These are phyloP conservation scores for Chorisops tibialis DNA, from an alignment of 2,888 invertebrate species.

Conservation along the genomic window DNA sequence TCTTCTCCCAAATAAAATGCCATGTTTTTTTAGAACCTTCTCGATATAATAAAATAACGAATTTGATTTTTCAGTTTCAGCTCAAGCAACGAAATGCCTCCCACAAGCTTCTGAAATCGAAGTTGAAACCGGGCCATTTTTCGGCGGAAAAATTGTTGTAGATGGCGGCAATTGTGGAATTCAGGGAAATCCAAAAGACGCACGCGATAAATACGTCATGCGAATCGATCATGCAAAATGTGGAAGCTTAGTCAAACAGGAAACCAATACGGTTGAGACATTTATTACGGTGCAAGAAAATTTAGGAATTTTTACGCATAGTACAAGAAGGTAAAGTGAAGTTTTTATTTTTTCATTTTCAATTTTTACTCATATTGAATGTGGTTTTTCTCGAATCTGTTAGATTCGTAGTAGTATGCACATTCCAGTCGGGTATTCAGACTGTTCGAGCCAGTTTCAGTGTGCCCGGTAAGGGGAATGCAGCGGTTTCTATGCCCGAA, in stretches of 20 bases:
- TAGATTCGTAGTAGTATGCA: slow-evolving; percentile 75
- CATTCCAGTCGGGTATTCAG: slow-evolving; percentile 76
- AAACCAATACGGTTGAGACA: slow-evolving; percentile 68
- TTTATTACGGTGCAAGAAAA: slow-evolving; percentile 82
- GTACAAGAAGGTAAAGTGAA: slow-evolving; percentile 62
- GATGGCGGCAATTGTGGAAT: slow-evolving; percentile 71
- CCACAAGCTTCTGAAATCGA: slow-evolving; percentile 79
- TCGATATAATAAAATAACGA: too few relatives aligned
- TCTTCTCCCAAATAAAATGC: neutral
- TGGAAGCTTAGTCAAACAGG: slow-evolving; percentile 71
- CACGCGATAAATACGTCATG: slow-evolving; percentile 70
- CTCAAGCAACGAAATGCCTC: slow-evolving; percentile 73
- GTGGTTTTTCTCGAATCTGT: too few relatives aligned
- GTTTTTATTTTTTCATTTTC: too few relatives aligned
- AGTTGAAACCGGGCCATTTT: slow-evolving; percentile 77
- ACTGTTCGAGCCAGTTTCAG: slow-evolving; percentile 77
- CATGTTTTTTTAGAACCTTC: too few relatives aligned
- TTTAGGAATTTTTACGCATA: slow-evolving; percentile 76
- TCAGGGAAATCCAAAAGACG: slow-evolving; percentile 70
- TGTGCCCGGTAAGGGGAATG: slow-evolving; percentile 61
- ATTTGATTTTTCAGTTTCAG: slow-evolving; percentile 62
- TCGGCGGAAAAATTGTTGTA: slow-evolving; percentile 72
- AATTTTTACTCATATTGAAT: too few relatives aligned
- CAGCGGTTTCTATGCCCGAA: slow-evolving; percentile 38
- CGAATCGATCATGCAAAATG: slow-evolving; percentile 71